Evolutionary conservation across 2,113 vertebrate species (phyloP).

Genomic region (Xiphophorus couchianus): DNA sequence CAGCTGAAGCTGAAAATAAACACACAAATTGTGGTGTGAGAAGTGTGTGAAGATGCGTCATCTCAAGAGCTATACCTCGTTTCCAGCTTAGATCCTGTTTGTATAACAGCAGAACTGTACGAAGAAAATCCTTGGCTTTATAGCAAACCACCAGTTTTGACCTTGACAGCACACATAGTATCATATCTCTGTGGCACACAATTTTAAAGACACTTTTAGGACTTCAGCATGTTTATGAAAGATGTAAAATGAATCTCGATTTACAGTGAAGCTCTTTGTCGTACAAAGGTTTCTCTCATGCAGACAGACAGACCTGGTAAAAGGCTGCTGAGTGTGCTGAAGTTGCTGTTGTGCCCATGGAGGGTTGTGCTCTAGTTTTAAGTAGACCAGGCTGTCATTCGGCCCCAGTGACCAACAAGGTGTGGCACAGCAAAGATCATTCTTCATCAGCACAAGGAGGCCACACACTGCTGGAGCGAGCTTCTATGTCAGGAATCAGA

Average conservation of each 20-base stretch:
- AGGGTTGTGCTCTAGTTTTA: conserved; percentile 74
- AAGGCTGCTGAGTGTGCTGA: conserved; percentile 62
- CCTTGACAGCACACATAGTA: conserved; percentile 78
- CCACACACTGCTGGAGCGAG: conserved; percentile 80
- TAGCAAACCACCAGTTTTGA: conserved; percentile 85
- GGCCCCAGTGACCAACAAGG: conserved; percentile 27
- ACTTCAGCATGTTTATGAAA: not conserved
- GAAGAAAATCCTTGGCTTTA: conserved; percentile 91
- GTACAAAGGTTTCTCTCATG: not conserved
- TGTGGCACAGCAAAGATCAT: conserved; percentile 11
- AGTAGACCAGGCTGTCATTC: conserved; percentile 78
- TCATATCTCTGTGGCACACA: conserved; percentile 77
- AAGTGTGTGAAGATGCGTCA: not conserved
- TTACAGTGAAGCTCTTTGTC: not conserved
- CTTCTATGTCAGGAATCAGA: conserved; percentile 71
- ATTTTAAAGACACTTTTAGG: not conserved
- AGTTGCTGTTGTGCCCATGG: conserved; percentile 70
- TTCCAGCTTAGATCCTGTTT: conserved; percentile 82
- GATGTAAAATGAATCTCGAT: not conserved
- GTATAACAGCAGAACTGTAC: conserved; percentile 78
- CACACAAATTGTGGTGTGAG: not conserved
- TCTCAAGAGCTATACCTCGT: conserved; percentile 65
- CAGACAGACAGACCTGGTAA: conserved; percentile 74
- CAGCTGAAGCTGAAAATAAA: not conserved
- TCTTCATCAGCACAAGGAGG: conserved; percentile 83